Percentiles rank a stretch among this genome's conserved stretches.
These are phyloP conservation scores for Oegoconia quadripuncta DNA, from an alignment of 2,888 invertebrate species.

Conservation along the genomic window DNA sequence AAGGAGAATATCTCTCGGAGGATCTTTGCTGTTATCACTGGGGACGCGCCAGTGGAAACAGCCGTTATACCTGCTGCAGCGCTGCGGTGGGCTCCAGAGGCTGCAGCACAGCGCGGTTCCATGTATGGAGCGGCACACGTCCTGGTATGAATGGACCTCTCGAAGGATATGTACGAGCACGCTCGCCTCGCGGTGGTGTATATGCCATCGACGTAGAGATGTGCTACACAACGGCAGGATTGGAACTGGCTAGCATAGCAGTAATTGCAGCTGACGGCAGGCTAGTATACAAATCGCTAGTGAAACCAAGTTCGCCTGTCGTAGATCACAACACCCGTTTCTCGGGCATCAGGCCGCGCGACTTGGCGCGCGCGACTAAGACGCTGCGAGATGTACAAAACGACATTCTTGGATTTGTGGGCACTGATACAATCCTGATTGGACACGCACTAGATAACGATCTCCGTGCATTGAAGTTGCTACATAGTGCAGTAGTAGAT, in stretches of 20 bases:
- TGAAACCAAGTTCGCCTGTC: conserved; percentile 89
- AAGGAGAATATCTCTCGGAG: conserved; percentile 84
- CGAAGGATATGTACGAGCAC: conserved; percentile 82
- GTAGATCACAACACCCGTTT: conserved; percentile 97
- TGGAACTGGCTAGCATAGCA: conserved; percentile 93
- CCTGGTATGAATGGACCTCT: conserved; percentile 87
- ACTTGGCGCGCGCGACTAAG: conserved; percentile 81
- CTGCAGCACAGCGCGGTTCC: conserved; percentile 81
- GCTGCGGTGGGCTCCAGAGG: conserved; percentile 74
- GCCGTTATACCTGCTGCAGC: conserved; percentile 83
- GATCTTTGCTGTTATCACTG: conserved; percentile 93
- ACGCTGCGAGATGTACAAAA: conserved; percentile 89
- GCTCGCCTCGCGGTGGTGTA: conserved; percentile 76
- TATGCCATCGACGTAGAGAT: conserved; percentile 98
- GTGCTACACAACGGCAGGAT: conserved; percentile 93
- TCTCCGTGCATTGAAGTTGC: conserved; percentile 89
- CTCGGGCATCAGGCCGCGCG: conserved; percentile 89
- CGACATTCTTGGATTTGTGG: conserved; percentile 89
- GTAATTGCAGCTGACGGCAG: conserved; percentile 87
- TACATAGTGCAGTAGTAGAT: conserved; percentile 92
- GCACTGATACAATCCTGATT: conserved; percentile 91
- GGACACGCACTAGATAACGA: conserved; percentile 98
- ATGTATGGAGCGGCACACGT: conserved; percentile 88
- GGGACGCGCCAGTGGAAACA: conserved; percentile 85
- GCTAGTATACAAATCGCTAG: conserved; percentile 89